phyloP scores from a whole-genome alignment of 2,113 vertebrate species.

The Cathartes aura region DNA sequence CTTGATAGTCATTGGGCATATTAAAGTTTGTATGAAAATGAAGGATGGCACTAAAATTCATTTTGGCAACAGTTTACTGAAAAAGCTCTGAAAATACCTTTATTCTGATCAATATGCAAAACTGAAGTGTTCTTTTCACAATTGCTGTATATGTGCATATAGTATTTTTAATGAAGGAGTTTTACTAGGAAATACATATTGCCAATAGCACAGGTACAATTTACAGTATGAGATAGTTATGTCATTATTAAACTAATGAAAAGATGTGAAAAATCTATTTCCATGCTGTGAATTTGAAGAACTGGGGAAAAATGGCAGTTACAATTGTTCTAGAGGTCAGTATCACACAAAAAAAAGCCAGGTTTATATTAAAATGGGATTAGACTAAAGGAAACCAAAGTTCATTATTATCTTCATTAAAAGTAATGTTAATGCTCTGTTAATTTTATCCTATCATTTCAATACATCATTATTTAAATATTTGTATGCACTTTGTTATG shows the following conservation, averaged over 20 bases:
- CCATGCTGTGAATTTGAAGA: background rate
- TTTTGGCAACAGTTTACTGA: background rate
- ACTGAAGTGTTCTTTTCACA: background rate
- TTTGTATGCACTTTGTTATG: background rate
- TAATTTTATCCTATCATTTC: background rate
- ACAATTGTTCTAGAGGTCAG: background rate
- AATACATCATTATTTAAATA: background rate
- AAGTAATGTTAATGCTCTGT: background rate
- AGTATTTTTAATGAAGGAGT: background rate
- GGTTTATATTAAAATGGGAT: background rate
- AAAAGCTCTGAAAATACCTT: background rate
- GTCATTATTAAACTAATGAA: background rate
- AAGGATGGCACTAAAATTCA: background rate
- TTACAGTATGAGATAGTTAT: background rate
- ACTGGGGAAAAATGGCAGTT: background rate
- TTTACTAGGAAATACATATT: background rate
- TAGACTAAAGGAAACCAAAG: background rate
- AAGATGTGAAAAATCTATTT: background rate
- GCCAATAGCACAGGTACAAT: background rate
- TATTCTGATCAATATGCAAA: background rate
- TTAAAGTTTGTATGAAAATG: background rate
- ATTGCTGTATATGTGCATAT: background rate
- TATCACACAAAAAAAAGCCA: background rate
- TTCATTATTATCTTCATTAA: background rate
- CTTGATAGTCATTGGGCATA: background rate